phyloP scores from a whole-genome alignment of 2,888 invertebrate genomes.

The Drosophila dives region DNA sequence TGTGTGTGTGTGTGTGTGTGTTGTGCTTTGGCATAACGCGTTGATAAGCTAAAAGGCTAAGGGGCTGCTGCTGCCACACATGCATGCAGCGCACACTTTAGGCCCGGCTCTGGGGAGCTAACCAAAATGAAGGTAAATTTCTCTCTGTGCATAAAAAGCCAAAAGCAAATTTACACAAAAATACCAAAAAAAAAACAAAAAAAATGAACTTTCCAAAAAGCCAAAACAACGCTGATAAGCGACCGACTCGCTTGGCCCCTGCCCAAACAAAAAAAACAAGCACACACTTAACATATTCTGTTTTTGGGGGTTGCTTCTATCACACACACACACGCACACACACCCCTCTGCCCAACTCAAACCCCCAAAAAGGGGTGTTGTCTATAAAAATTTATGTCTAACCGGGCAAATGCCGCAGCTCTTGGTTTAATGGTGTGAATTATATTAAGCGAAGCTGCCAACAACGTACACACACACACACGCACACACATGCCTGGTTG shows the following conservation, averaged over 20 bases:
- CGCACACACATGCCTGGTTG: background rate
- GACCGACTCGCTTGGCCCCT: conserved; percentile 48
- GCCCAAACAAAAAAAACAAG: conserved; percentile 32
- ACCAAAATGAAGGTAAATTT: background rate
- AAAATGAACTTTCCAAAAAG: conserved; percentile 59
- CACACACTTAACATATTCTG: conserved; percentile 73
- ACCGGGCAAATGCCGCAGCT: conserved; percentile 75
- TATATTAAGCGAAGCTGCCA: conserved; percentile 69
- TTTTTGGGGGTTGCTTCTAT: conserved; percentile 19
- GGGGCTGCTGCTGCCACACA: conserved; percentile 54
- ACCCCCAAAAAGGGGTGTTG: conserved; percentile 62
- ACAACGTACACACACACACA: conserved; percentile 36
- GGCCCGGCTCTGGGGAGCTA: background rate
- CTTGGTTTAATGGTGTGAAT: conserved; percentile 81
- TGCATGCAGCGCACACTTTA: conserved; percentile 16
- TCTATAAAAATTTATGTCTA: conserved; percentile 78
- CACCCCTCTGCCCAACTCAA: background rate
- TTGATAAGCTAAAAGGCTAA: conserved; percentile 75
- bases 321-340: background rate
- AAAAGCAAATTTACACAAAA: conserved; percentile 46
- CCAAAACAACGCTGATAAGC: conserved; percentile 73
- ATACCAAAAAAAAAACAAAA: conserved; percentile 16
- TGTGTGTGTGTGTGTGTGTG: conserved; percentile 15
- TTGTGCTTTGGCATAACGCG: conserved; percentile 69
- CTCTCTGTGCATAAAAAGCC: conserved; percentile 40